Percentiles rank a stretch among this genome's conserved stretches.
These are phyloP conservation scores for Bombyx mandarina DNA, from an alignment of 1,140 invertebrate species.

Conservation along the genomic window DNA sequence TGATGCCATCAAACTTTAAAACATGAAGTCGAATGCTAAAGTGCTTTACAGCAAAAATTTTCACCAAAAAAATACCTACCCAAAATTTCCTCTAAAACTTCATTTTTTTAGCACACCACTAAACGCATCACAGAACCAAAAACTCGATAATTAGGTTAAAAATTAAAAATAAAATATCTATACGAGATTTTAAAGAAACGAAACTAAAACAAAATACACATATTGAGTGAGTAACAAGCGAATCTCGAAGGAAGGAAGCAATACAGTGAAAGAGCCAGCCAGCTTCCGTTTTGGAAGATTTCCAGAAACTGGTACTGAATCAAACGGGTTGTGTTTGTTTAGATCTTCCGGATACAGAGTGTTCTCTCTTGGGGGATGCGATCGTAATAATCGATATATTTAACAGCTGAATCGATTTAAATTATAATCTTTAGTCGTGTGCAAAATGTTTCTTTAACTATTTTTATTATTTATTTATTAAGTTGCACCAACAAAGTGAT, in stretches of 20 bases:
- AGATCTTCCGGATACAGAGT: constrained; percentile 5
- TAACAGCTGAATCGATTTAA: too few relatives aligned
- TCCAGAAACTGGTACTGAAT: constrained; percentile 16
- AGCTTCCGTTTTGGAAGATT: constrained; percentile 20
- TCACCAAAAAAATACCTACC: too few relatives aligned
- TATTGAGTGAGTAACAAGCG: constrained; percentile 17
- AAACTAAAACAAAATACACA: background rate
- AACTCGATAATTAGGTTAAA: background rate
- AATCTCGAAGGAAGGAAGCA: constrained; percentile 22
- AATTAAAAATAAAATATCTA: background rate
- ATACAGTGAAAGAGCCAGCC: constrained; percentile 13
- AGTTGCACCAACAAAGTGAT: too few relatives aligned
- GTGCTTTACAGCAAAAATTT: too few relatives aligned
- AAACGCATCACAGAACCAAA: background rate
- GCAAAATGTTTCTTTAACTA: background rate
- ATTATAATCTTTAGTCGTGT: too few relatives aligned
- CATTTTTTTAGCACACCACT: background rate
- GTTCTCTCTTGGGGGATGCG: background rate
- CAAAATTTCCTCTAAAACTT: background rate
- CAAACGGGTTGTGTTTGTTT: constrained; percentile 15
- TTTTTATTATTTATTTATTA: background rate
- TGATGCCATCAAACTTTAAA: too few relatives aligned
- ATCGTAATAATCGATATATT: too few relatives aligned
- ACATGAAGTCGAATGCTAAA: too few relatives aligned
- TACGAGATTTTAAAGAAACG: background rate